phyloP scores from a whole-genome alignment of 2,113 vertebrate genomes.

The Poicephalus gulielmi region DNA sequence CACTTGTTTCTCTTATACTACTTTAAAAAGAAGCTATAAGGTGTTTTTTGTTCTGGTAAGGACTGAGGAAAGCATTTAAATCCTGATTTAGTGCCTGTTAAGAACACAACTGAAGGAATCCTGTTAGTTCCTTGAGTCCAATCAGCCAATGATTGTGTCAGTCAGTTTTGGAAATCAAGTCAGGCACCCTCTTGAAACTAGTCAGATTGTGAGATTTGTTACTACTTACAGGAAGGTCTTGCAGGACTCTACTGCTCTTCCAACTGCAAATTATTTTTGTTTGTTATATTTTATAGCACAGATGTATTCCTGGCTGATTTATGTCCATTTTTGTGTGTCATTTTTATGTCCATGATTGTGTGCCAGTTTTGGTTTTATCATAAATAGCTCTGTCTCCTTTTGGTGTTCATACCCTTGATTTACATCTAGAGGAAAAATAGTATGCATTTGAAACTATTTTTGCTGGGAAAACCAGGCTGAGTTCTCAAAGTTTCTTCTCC shows the following conservation, averaged over 20 bases:
- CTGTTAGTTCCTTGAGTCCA: background rate
- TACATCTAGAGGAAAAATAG: background rate
- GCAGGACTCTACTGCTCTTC: background rate
- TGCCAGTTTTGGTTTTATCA: background rate
- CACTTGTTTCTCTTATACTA: background rate
- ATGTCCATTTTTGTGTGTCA: background rate
- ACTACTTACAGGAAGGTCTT: background rate
- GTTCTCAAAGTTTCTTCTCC: background rate
- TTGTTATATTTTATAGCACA: background rate
- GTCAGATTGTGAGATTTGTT: background rate
- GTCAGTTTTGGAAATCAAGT: background rate
- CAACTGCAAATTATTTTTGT: background rate
- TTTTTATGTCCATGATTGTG: background rate
- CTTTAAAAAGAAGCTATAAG: background rate
- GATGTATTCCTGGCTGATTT: background rate
- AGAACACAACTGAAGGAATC: background rate
- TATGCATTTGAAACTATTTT: background rate
- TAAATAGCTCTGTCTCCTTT: constrained; percentile 28
- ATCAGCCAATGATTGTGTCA: background rate
- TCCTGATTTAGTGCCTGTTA: background rate
- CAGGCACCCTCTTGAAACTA: background rate
- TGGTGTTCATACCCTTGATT: background rate
- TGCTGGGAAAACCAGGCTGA: background rate
- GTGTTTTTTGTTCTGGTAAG: background rate
- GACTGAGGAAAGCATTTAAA: background rate